Percentiles rank a stretch among this genome's conserved stretches.
These are phyloP conservation scores for Perca schrenkii DNA, from an alignment of 2,113 vertebrate species.

Conservation along the genomic window DNA sequence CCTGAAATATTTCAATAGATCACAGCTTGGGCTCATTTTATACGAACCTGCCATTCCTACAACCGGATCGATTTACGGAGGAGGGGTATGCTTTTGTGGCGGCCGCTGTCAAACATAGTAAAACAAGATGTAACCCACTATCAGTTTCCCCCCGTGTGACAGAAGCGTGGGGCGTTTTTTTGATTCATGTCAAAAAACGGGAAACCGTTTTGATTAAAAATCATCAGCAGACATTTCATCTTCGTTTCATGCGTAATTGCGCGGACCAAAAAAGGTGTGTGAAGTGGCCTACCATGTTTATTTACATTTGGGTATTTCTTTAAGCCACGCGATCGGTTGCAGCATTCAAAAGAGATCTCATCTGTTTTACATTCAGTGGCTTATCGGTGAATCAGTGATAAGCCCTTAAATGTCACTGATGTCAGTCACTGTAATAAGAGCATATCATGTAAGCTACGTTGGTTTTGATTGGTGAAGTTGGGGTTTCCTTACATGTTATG, in stretches of 20 bases:
- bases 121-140: conserved; percentile 48
- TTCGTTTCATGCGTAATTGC: conserved; percentile 21
- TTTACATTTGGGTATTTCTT: conserved; percentile 13
- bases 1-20: neutral
- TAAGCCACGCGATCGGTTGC: conserved; percentile 27
- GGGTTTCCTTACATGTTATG: neutral
- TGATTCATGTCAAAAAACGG: neutral
- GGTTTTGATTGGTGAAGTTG: neutral
- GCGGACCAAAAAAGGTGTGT: conserved; percentile 15
- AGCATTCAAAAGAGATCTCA: neutral
- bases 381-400: neutral
- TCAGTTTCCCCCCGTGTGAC: neutral
- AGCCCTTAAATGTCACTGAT: neutral
- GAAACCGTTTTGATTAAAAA: neutral
- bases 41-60: conserved; percentile 28
- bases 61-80: conserved; percentile 51
- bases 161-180: conserved; percentile 1
- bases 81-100: conserved; percentile 41
- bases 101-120: conserved; percentile 57
- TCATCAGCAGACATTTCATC: neutral
- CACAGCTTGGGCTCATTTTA: neutral
- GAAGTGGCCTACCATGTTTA: neutral
- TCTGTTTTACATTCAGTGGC: neutral
- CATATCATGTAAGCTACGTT: neutral
- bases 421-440: neutral